A percentile compares a stretch with the other conserved stretches of the same genome.
Conservation (phyloP, 2,113 vertebrate genomes). For the Cisticola juncidis region DNA sequence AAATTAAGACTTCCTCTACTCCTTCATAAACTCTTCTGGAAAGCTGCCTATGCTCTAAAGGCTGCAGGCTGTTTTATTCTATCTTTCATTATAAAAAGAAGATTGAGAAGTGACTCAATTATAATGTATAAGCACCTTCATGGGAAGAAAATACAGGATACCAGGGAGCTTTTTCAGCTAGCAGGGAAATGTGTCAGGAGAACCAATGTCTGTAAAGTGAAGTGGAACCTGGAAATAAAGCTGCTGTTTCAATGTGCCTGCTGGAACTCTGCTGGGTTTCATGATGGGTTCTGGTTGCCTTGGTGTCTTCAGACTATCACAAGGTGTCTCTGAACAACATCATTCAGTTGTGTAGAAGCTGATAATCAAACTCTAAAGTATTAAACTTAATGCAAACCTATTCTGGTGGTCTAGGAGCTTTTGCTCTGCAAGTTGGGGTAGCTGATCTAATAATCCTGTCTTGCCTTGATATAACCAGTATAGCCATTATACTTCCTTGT, state of each 20-base stretch:
- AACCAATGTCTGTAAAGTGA: neutral
- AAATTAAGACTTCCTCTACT: conserved; percentile 22
- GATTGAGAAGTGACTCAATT: conserved; percentile 34
- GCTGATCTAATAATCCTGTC: neutral
- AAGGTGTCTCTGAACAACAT: neutral
- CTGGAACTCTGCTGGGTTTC: neutral
- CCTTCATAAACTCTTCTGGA: conserved; percentile 28
- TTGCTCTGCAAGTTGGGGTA: neutral
- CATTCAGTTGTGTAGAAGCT: neutral
- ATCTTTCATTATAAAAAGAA: conserved; percentile 27
- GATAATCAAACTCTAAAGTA: neutral
- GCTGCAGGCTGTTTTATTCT: conserved; percentile 9
- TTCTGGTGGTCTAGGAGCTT: neutral
- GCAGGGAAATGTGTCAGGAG: neutral
- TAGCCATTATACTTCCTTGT: neutral
- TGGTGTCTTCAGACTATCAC: neutral
- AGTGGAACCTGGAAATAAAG: neutral
- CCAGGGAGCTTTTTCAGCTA: neutral
- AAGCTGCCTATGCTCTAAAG: conserved; percentile 8
- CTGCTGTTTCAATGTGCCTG: neutral
- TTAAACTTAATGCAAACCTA: neutral
- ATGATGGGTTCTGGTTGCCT: neutral
- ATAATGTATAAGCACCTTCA: conserved; percentile 1
- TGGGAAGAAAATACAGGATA: neutral
- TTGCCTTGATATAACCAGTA: neutral